These are phyloP conservation scores for Nymphalis c-album DNA, from an alignment of 2,888 invertebrate species.

Conservation along the genomic window DNA sequence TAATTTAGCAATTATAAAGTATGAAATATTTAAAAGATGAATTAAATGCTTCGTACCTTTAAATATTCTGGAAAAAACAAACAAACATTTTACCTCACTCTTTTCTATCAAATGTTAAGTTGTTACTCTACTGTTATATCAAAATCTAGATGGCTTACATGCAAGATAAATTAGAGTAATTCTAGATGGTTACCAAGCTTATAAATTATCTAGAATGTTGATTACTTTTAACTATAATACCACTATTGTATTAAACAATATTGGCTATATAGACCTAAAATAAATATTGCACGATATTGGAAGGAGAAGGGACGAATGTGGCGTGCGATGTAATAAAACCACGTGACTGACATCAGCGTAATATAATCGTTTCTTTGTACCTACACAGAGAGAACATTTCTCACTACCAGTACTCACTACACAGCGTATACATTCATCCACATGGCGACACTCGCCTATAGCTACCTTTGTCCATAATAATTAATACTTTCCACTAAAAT, in stretches of 20 bases:
- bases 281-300: too few relatives aligned
- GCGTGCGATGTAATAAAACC: constrained; percentile 46
- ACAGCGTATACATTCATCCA: constrained; percentile 69
- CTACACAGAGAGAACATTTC: constrained; percentile 68
- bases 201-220: constrained; percentile 15
- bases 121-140: constrained; percentile 44
- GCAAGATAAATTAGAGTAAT: constrained; percentile 46
- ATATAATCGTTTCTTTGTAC: constrained; percentile 79
- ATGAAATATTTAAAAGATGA: background rate
- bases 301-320: constrained; percentile 3
- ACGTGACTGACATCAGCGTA: constrained; percentile 64
- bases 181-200: constrained; percentile 60
- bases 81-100: constrained; percentile 1
- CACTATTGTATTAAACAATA: too few relatives aligned
- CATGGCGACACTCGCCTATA: constrained; percentile 65
- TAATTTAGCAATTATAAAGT: background rate
- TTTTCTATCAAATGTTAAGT: constrained; percentile 30
- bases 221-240: background rate
- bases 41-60: constrained; percentile 17
- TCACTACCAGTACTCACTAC: constrained; percentile 71
- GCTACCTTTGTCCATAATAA: constrained; percentile 66
- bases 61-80: background rate
- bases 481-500: constrained; percentile 73
- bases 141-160: constrained; percentile 60
- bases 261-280: too few relatives aligned